Evolutionary conservation across 2,888 invertebrate species (phyloP), one percentile per base, ranked within the genome.

Genomic region (Syrphus vitripennis): DNA sequence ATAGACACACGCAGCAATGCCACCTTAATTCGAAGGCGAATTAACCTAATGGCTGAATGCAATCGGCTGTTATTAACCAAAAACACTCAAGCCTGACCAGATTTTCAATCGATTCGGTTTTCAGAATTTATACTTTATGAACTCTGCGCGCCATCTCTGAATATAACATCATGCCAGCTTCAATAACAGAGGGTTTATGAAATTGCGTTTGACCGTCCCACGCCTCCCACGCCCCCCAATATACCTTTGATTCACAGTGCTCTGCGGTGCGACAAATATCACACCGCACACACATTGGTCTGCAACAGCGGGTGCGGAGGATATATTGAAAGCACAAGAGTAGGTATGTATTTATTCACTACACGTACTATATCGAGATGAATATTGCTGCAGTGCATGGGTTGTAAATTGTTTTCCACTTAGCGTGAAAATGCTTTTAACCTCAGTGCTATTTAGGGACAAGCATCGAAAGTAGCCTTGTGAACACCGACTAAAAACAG

Each of bases 391-490:
- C 82, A 86, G 77, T 82, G 76, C 79, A 76, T 61, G 75, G 79
- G 79, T 75, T 84, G 86, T 88, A 88, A 88, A 88, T 88, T 88
- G 88, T 88, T 88, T 88, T 88, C 87, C 88, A 88, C 88, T 88
- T 88, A 88, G 88, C 88, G 88, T 88, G 88, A 87, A 88, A 88
- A 88, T 88, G 88, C 88, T 88, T 88, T 88, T 88, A 88, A 87
- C 88, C 86, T 82, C 82, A 78, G 67, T 86, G 72, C 83, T 84
- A 82, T 82, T 84, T 83, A 83, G 80, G 77, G 67, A 75, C 42
- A 72, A 71, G 83, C 70, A 74, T 82, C 63, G 70, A 74, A 74
- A 65, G 63, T 86, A 74, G 86, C 82, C 72, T 77, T 81, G 76
- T 72, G 81, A 48, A 45, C 50, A 61, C 40, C 37, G 70, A 69